Evolutionary conservation across 2,113 vertebrate species (phyloP).

Genomic region (Aplodontia rufa): DNA sequence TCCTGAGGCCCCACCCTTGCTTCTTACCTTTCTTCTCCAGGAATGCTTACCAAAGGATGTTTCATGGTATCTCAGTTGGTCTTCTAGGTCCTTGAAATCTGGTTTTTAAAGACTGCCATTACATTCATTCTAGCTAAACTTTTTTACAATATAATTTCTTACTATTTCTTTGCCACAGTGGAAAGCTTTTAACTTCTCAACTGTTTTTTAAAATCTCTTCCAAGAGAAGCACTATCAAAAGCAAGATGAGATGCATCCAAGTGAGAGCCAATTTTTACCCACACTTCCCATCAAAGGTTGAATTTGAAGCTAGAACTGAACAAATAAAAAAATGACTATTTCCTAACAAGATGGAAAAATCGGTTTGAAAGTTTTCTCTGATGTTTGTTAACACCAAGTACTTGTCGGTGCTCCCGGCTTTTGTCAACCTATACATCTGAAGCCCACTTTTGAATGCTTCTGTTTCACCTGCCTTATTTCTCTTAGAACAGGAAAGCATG

Average conservation of each 20-base stretch:
- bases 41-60: not conserved
- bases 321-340: constrained; percentile 17
- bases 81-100: not conserved
- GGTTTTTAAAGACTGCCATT: not conserved
- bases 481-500: not conserved
- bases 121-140: not conserved
- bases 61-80: not conserved
- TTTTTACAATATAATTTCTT: constrained; percentile 20
- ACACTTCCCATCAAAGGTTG: not conserved
- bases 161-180: not conserved
- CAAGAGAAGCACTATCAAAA: constrained; percentile 17
- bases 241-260: constrained; percentile 30
- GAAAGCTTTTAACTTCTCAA: constrained; percentile 50
- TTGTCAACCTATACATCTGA: not conserved
- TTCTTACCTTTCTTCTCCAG: not conserved
- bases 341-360: constrained; percentile 24
- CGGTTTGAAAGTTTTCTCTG: constrained; percentile 27
- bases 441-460: not conserved
- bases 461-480: not conserved
- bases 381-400: constrained; percentile 1
- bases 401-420: not conserved
- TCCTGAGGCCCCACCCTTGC: not conserved
- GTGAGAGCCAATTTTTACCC: constrained; percentile 12
- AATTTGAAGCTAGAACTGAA: constrained; percentile 15
- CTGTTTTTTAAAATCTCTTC: constrained; percentile 36